These are phyloP conservation scores for Caenorhabditis remanei DNA, from an alignment of 1,140 invertebrate species.

Conservation along the genomic window DNA sequence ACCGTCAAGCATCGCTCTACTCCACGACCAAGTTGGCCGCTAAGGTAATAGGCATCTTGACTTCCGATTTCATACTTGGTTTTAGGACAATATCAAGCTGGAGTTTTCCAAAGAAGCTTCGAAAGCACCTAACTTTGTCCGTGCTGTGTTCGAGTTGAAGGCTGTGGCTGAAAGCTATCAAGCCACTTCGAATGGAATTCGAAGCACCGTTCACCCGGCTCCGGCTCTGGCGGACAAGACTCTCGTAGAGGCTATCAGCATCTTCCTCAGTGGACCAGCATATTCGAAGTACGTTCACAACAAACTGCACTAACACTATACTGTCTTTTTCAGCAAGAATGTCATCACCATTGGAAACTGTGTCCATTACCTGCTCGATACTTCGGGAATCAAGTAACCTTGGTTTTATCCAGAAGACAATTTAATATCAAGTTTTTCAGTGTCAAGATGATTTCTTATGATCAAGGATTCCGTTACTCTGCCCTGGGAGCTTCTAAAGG, in stretches of 20 bases:
- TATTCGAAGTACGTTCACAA: background rate
- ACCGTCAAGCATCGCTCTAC: background rate
- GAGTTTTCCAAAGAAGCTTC: background rate
- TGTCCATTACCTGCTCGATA: background rate
- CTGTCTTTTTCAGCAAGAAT: background rate
- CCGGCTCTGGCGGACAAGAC: background rate
- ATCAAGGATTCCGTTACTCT: background rate
- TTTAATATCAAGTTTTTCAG: background rate
- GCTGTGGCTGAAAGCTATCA: background rate
- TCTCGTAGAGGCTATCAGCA: background rate
- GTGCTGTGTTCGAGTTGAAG: background rate
- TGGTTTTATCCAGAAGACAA: background rate
- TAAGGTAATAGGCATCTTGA: background rate
- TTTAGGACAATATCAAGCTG: background rate
- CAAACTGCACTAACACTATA: background rate
- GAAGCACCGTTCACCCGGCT: background rate
- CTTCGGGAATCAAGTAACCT: background rate
- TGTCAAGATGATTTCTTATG: background rate
- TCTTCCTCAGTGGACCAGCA: background rate
- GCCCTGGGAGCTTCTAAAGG: background rate
- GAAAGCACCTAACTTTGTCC: background rate
- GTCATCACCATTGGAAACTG: background rate
- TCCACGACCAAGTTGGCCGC: background rate
- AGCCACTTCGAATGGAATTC: background rate
- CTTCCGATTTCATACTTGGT: background rate